Base-by-base conservation (phyloP, 2,888 invertebrate species). In the Ditula angustiorana region DNA sequence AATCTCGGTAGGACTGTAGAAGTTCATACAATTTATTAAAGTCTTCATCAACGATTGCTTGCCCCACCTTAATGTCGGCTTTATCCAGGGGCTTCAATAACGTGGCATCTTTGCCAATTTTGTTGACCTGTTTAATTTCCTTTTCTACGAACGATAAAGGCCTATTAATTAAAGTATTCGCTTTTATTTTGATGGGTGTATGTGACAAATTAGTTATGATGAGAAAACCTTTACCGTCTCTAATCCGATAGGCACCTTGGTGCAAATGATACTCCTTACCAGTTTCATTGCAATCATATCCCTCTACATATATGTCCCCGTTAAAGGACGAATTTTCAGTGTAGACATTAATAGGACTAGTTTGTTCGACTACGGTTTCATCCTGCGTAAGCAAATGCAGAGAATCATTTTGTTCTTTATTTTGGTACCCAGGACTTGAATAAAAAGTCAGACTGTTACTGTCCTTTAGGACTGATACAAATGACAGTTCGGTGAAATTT, bases 211-310 rank as follows among this genome's bases (percentile, higher is more conserved):
- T 46, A 2, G 46, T 46, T 2, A 21, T 2, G 19, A 46, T 23
- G 3, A 46, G 2, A 23, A 23, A 46, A 7, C 23, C 46, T 10
- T 19, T 46, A 10, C 23, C 44, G 21, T 23, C 46, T 16, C 2
- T n/a, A 16, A 41, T 41, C 4, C 16, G 41, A 16, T 41, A 41
- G 4, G 16, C 41, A 5, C 41, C 41, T 16, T 41, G 41, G n/a
- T 41, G 41, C n/a, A 41, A n/a, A 41, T 41, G 41, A 8, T 41
- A 41, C n/a, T n/a, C 13, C 16, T 16, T 41, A 41, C 41, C 46
- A 2, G 19, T 19, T 46, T 23, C 23, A 5, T 7, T 21, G 21
- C 44, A 11, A 21, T 44, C 19, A 19, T 23, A 46, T 2, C 46
- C 46, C n/a, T 46, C 46, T 11, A 46, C n/a, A 11, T 46, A 46